These are phyloP conservation scores for Heliconius melpomene DNA, from an alignment of 1,140 invertebrate species.

Conservation along the genomic window DNA sequence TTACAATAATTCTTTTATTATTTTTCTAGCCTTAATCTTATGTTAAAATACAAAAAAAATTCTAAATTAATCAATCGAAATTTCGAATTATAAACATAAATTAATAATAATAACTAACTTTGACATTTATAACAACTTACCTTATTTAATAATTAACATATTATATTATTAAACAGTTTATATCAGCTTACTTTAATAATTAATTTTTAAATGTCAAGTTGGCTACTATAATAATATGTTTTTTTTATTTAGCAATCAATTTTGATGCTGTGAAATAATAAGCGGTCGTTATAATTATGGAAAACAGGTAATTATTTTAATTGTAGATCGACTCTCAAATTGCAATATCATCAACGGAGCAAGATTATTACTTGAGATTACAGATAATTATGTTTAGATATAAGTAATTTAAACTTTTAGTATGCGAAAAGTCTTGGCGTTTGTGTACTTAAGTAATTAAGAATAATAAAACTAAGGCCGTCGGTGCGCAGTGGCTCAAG, in stretches of 20 bases:
- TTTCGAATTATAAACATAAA: too few species aligned
- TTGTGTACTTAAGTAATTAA: slow-evolving; percentile 6
- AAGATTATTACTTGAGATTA: slow-evolving; percentile 38
- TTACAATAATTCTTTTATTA: too few species aligned
- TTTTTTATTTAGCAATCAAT: background rate
- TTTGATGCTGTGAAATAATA: slow-evolving; percentile 26
- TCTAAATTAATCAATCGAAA: too few species aligned
- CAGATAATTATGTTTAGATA: slow-evolving; percentile 43
- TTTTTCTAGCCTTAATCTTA: too few species aligned
- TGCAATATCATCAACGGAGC: slow-evolving; percentile 29
- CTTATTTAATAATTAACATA: too few species aligned
- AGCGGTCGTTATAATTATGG: slow-evolving; percentile 23
- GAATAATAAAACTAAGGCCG: background rate
- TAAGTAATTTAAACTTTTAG: background rate
- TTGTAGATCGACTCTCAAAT: slow-evolving; percentile 27
- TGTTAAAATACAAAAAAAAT: too few species aligned
- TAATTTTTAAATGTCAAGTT: background rate
- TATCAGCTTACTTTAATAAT: background rate
- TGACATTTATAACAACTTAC: too few species aligned
- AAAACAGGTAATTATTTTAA: slow-evolving; percentile 38
- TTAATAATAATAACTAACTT: too few species aligned
- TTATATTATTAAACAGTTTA: too few species aligned
- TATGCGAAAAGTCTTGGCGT: background rate
- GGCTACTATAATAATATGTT: background rate
- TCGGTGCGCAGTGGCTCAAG: too few species aligned